Base-by-base conservation (phyloP, 2,888 invertebrate species). In the Megalurothrips usitatus region DNA sequence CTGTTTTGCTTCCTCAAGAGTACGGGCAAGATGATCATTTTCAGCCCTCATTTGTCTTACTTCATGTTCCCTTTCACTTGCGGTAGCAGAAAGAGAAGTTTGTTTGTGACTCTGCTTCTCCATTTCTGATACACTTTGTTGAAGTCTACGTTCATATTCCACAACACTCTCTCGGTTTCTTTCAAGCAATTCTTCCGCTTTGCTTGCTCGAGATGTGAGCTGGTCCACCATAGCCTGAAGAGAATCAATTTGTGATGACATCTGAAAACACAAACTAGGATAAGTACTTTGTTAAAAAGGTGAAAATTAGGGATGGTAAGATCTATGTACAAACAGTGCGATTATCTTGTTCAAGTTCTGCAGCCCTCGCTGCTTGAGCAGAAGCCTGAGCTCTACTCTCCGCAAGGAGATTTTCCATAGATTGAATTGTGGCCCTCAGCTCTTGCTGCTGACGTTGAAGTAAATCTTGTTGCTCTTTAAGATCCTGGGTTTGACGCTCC, bases 321-420 rank as follows among this genome's bases (percentile, higher is more conserved):
- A 17, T 0, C 0, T 17, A n/a, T 58, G 23, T 12, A 75, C 68
- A 1, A 12, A 75, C 68, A 2, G 68, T 75, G n/a, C 68, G 26
- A 26, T 75, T 75, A 26, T 75, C 68, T 26, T 75, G 68, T 26
- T 75, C 68, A 75, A 75, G 68, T 75, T 75, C 68, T 11, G 68
- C 68, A 26, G 68, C 68, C 23, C 23, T 75, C 4, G 68, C 68
- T 26, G 68, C 68, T 75, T 75, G 68, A 4, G 68, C 68, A 75
- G 68, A 75, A 11, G 26, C 68, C 23, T 75, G 68, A 26, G 23
- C 12, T 75, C 68, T 75, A 12, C 68, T 75, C 26, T 75, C 68
- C 11, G 68, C 68, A 23, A 75, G 68, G 23, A 75, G 68, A 9
- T 75, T 75, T 75, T 75, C 68, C 68, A 75, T 75, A 26, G 68